Percentiles rank a stretch among this genome's conserved stretches.
Conservation (phyloP, 2,113 vertebrate species). For the Chionomys nivalis region DNA sequence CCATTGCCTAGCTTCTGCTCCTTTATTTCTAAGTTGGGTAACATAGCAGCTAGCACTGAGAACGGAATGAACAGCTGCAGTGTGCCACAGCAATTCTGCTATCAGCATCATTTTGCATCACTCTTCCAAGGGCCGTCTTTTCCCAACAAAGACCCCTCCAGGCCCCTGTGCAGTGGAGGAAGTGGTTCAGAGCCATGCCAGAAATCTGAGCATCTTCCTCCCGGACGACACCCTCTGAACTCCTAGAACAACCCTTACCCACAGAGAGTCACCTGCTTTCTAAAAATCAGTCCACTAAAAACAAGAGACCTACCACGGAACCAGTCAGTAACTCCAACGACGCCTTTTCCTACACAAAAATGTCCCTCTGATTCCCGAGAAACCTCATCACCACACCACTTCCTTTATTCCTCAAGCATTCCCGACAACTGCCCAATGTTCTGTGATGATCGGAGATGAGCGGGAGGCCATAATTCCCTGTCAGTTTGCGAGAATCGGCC, state of each 20-base stretch:
- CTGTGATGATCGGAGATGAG: constrained; percentile 21
- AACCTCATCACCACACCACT: neutral
- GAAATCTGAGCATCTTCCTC: neutral
- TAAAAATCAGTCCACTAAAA: neutral
- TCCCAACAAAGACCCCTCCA: neutral
- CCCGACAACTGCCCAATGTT: neutral
- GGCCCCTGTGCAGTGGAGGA: neutral
- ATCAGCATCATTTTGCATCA: neutral
- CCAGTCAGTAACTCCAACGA: neutral
- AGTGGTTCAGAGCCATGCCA: neutral
- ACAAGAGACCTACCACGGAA: neutral
- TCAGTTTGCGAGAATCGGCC: constrained; percentile 37
- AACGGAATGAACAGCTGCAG: neutral
- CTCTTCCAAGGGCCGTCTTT: neutral
- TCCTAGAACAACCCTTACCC: fast-evolving
- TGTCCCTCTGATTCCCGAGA: neutral
- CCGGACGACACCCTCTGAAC: neutral
- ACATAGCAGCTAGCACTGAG: neutral
- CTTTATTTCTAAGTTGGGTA: neutral
- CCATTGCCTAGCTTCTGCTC: neutral
- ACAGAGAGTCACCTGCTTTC: neutral
- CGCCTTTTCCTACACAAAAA: neutral
- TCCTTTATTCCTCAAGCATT: neutral
- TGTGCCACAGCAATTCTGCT: neutral
- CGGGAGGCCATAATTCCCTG: constrained; percentile 24